Evolutionary conservation across 2,888 invertebrate species (phyloP).

Genomic region (Pollenia amentaria): DNA sequence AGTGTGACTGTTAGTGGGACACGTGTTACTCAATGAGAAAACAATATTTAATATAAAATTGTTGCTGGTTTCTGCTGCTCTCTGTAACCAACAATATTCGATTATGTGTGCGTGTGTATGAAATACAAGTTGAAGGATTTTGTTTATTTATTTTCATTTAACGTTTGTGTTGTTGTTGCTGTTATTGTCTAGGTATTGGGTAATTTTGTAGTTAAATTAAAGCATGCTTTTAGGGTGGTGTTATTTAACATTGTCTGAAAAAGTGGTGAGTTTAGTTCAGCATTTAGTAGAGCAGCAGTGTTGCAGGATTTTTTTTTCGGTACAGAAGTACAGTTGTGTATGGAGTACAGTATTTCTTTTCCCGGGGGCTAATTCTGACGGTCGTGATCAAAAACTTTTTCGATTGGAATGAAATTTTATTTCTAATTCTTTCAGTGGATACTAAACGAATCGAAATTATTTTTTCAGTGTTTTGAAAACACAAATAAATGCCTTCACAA

Average conservation of each 20-base stretch:
- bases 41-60: constrained; percentile 62
- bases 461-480: too few relatives aligned
- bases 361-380: too few relatives aligned
- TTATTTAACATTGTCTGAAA: constrained; percentile 20
- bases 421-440: too few relatives aligned
- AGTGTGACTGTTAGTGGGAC: constrained; percentile 13
- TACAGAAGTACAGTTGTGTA: constrained; percentile 56
- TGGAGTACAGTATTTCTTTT: too few relatives aligned
- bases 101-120: constrained; percentile 30
- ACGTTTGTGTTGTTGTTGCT: constrained; percentile 32
- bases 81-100: background rate
- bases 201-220: constrained; percentile 62
- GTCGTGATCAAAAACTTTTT: too few relatives aligned
- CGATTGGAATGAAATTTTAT: too few relatives aligned
- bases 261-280: constrained; percentile 62
- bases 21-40: constrained; percentile 66
- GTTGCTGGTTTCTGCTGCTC: constrained; percentile 40
- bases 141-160: constrained; percentile 55
- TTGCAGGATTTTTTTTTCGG: background rate
- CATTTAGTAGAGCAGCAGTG: background rate
- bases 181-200: constrained; percentile 63
- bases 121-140: constrained; percentile 28
- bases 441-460: too few relatives aligned
- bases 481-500: too few relatives aligned
- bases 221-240: constrained; percentile 69